Evolutionary conservation across 2,797 vertebrate species (phyloP), one percentile per base, ranked within the genome.

Genomic region (Chaetodon trifasciatus): DNA sequence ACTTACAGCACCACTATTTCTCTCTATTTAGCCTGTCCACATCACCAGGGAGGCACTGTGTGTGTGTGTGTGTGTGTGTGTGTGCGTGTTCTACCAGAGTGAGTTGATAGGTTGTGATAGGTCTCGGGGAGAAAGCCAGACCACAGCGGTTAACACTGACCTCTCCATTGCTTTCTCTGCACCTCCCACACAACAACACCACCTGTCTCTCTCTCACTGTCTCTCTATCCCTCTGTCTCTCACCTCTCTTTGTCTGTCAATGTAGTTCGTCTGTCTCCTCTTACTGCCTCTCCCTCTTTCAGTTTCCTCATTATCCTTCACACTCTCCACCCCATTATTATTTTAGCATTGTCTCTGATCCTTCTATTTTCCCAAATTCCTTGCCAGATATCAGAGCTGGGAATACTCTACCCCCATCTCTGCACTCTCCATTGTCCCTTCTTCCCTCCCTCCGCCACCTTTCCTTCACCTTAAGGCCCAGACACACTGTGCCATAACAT

Each of bases 141-240:
- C 82, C 85, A 76, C 73, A 79, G 81, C 87, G 82, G 89, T 94
- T 93, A 93, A 92, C 91, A 90, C 77, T 90, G 91, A 92, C 90
- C 89, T 88, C 79, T 82, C 80, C 65, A 64, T 80, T 23, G 65
- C 66, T 79, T 70, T 88, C 81, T 79, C 79, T 84, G 56, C 70
- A 81, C 78, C 88, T 82, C 89, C 84, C 79, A 81, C 79, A 76
- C 76, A 82, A 70, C 69, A 79, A 40, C 67, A 60, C 57, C 47
- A 72, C 62, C 76, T 57, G 52, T 82, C 82, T 86, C 28, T 72
- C 70, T 85, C 63, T 17, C 35, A 12, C 23, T 24, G 64, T 80
- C 55, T 73, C 46, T 49, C 39, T 68, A 13, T 76, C 39, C 44
- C 47, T 71, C 63, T 62, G 12, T 55, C 47, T 76, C 49, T 62